Evolutionary conservation across 2,797 vertebrate species (phyloP), one percentile per base, ranked within the genome.

Genomic region (Platyrinchus mystaceus): DNA sequence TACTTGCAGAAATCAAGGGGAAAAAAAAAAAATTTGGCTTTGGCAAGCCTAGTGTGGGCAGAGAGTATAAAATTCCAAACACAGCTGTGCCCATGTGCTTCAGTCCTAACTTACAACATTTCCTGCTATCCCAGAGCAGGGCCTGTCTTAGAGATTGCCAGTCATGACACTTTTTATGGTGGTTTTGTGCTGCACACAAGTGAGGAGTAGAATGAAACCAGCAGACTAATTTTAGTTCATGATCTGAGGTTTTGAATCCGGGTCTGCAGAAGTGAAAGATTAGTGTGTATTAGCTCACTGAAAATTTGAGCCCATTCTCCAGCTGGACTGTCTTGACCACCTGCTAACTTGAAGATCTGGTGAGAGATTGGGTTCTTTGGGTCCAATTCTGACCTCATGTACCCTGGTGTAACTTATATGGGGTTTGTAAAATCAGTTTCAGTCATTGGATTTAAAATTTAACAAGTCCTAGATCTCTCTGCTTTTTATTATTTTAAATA

Each of bases 301-400:
- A 88, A 91, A 95, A 97, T 66, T 59, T 88, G 94, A 96, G 91
- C 92, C 89, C 5, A 0, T 74, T 90, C 69, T 90, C 73, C 94
- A 96, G 89, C 93, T 97, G 91, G 80, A 55, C 82, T 73, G 67
- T 56, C 47, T 41, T 93, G 92, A 88, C 92, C 95, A 95, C 93
- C 95, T 97, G 96, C 94, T 97, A 69, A 91, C 87, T 85, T 93
- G 95, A 87, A 86, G 94, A 93, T 96, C 73, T 56, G 85, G 80
- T 86, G 95, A 96, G 89, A 90, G 85, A 91, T 86, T 93, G 94
- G 87, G 79, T 73, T 87, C 82, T 78, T 80, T 86, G 89, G 89
- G 89, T 95, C 87, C 91, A 90, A 82, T 86, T 91, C 83, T 95
- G 89, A 93, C 76, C 80, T 96, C 80, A 74, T 46, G 44, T 70